Base-by-base conservation (phyloP, 2,888 invertebrate species). In the Melinaea menophilus region DNA sequence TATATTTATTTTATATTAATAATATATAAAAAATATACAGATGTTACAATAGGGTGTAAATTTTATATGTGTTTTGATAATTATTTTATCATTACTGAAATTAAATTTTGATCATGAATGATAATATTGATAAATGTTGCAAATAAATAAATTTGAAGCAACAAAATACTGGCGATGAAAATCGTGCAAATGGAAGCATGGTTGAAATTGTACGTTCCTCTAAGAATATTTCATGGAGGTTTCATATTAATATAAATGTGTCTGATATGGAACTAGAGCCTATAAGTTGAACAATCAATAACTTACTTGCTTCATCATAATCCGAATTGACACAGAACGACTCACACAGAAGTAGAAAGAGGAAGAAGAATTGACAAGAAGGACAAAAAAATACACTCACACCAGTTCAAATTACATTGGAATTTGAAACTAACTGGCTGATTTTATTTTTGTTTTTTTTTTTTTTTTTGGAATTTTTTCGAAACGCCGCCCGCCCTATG, bases 401-500 rank as follows among this genome's bases (percentile, higher is more conserved):
- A 41, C 7, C 2, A 51, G 31, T 31, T 31, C 51, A 51, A 51
- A 11, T 11, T 31, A 51, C 51, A 51, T 31, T 51, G 5, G 31
- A 31, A n/a, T 31, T 31, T 51, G 22, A 9, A 31, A 9, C 11
- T 22, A 31, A 7, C 31, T 31, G 5, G 31, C 31, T 51, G 3
- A 31, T 51, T 11, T 51, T 31, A 7, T 31, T 51, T n/a, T 22
- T 37, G 31, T 47, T 4, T 9, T 41, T 70, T 62, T 64, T 72
- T 65, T 67, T 61, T 72, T 57, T 63, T 69, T 68, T 66, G 73
- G 7, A 45, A n/a, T 68, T 68, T 72, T 71, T 72, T 70, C 62
- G 70, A 67, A 60, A 65, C 61, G 72, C 73, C 73, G 73, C 65
- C 61, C 54, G 57, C 56, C 56, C 74, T 69, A 60, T 78, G 76